Evolutionary conservation across 1,140 invertebrate species (phyloP), one percentile per base, ranked within the genome.

Genomic region (Diachasmimorpha longicaudata): DNA sequence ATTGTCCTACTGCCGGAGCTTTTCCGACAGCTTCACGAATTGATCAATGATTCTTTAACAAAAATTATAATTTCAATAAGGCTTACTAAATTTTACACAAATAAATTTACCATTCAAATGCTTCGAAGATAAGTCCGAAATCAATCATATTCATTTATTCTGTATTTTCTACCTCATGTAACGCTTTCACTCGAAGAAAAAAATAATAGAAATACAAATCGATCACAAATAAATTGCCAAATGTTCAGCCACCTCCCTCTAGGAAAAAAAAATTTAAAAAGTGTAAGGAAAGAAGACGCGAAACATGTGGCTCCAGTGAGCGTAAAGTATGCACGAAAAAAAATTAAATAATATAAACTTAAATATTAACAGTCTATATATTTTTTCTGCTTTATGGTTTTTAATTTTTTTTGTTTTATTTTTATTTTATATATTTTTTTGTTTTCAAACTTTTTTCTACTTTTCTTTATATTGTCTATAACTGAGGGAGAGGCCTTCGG

Each of bases 281-380:
- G 58, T 6, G 58, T 23, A 25, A 63, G 23, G 58, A 25, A 63
- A 63, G 5, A 25, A n/a, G n/a, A 11, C 39, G 11, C 31, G 58
- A 10, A 63, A 63, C 58, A 63, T 58, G 52, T 31, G 4, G 23
- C 21, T 31, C 58, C 19, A 23, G 21, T 63, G 23, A 63, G 13
- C 58, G 21, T 63, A 23, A 63, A 23, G 19, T 23, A 63, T 63
- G 58, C 58, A 63, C 5, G 58, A 63, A 63, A n/a, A 63, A 63
- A 63, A 63, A 63, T 63, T 63, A 63, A 63, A 63, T 63, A 19
- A 9, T 63, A 63, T 63, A 63, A 63, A 63, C 58, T 63, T 63
- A 63, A 63, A 63, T 63, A 19, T 25, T 63, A 63, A 63, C 58
- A 63, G 58, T 63, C 31, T 31, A 63, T 63, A 63, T 63, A 63